Evolutionary conservation across 2,888 invertebrate species (phyloP).

Genomic region (Cheiracanthium punctorium): DNA sequence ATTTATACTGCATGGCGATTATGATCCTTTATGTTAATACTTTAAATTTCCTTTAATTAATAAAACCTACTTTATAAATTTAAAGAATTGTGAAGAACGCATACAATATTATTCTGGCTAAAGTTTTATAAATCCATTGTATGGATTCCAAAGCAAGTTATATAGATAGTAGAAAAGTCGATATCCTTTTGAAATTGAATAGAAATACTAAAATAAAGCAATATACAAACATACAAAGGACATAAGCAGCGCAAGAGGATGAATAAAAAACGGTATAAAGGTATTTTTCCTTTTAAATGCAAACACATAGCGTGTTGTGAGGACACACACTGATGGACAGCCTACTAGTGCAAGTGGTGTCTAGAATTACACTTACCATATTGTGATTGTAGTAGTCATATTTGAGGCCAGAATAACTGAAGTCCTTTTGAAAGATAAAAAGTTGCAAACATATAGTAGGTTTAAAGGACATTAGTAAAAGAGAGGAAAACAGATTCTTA

Average conservation of each 20-base stretch:
- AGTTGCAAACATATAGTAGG: neutral
- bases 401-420: constrained; percentile 64
- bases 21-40: too few species aligned
- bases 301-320: neutral
- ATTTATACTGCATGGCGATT: too few species aligned
- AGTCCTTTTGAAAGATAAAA: constrained; percentile 66
- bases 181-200: too few species aligned
- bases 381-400: constrained; percentile 62
- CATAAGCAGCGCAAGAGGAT: constrained; percentile 1
- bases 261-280: neutral
- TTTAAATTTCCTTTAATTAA: too few species aligned
- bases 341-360: constrained; percentile 9
- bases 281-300: neutral
- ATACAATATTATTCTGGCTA: too few species aligned
- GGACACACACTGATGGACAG: neutral
- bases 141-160: too few species aligned
- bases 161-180: too few species aligned
- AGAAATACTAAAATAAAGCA: too few species aligned
- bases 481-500: neutral
- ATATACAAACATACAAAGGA: neutral
- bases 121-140: too few species aligned
- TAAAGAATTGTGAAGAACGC: too few species aligned
- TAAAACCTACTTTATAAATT: too few species aligned
- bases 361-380: constrained; percentile 62
- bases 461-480: neutral